Evolutionary conservation across 2,797 vertebrate genomes (phyloP), one percentile per base, ranked within the genome.

Genomic region (Gambelia wislizenii): DNA sequence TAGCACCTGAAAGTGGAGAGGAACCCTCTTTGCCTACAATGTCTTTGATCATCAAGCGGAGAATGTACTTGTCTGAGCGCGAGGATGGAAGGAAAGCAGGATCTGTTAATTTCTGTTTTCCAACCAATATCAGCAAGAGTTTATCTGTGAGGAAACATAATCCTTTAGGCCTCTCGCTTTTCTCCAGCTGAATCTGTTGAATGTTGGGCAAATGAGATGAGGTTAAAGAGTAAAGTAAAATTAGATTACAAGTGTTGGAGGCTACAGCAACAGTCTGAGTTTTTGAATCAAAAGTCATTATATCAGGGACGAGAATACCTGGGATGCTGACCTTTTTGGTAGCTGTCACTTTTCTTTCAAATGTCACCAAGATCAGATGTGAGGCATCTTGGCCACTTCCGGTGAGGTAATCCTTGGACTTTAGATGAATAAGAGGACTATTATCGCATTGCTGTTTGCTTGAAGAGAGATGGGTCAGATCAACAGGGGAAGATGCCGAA

Each of bases 221-320:
- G 7, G 96, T 97, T 94, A 99, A 96, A 12, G 98, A 97, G 95
- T 99, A 99, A 88, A 99, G 97, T 22, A 99, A 97, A 91, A 99
- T 97, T 95, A 97, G 89, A 47, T 97, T 98, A 92, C 98, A 98
- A 0, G 97, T 98, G 94, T 99, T 99, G 84, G 99, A 99, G 12
- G 99, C 98, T 90, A 99, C 98, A 0, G 98, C 98, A 0, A 99
- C 97, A 0, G 97, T 98, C 81, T 98, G 98, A n/a, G 97, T 97
- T 76, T 95, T 96, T 0, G 96, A 93, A 92, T 98, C 98, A 92
- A 99, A 98, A 54, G 98, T 98, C 85, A 99, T 95, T 33, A 99
- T 97, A 90, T 99, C 99, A 1, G 99, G 99, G 54, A 98, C 98
- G 94, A 99, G 95, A 91, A 99, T 98, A 54, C 99, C 98, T 0